Evolutionary conservation across 30 jellyfish, hydroid and myxozoan genomes (phyloP).

Genomic region (Chrysaora quinquecirrha): DNA sequence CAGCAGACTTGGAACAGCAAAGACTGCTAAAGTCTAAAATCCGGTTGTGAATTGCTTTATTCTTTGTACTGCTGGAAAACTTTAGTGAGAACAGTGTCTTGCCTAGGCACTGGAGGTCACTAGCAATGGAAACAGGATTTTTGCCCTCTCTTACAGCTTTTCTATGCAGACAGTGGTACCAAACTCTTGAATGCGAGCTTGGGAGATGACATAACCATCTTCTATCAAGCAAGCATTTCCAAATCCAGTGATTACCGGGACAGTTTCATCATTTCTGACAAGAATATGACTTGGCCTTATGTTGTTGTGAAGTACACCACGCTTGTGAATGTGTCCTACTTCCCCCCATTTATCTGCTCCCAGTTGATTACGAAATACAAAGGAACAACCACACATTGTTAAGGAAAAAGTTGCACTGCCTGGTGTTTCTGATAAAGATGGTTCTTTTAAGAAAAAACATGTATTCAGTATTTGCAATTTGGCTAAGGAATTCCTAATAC

Average conservation of each 20-base stretch:
- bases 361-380: no score
- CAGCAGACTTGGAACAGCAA: neutral
- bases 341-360: no score
- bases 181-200: constrained; percentile 8
- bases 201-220: constrained; percentile 8
- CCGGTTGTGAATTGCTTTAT: neutral
- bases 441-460: no score
- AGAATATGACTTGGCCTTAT: constrained; percentile 16
- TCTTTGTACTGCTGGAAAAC: neutral
- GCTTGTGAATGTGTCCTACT: constrained; percentile 5
- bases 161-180: constrained; percentile 11
- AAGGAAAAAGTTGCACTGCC: no score
- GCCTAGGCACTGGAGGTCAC: constrained; percentile 12
- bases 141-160: constrained; percentile 6
- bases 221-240: no score
- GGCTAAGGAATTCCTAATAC: no score
- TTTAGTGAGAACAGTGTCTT: neutral
- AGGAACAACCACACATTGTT: no score
- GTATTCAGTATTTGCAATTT: no score
- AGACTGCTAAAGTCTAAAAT: neutral
- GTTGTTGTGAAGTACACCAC: constrained; percentile 26
- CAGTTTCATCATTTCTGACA: neutral
- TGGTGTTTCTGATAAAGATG: no score
- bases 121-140: constrained; percentile 10
- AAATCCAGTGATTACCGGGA: constrained; percentile 18